Base-by-base conservation (phyloP, 92 coral and sea anemone genomes). In the Parazoanthus swiftii region DNA sequence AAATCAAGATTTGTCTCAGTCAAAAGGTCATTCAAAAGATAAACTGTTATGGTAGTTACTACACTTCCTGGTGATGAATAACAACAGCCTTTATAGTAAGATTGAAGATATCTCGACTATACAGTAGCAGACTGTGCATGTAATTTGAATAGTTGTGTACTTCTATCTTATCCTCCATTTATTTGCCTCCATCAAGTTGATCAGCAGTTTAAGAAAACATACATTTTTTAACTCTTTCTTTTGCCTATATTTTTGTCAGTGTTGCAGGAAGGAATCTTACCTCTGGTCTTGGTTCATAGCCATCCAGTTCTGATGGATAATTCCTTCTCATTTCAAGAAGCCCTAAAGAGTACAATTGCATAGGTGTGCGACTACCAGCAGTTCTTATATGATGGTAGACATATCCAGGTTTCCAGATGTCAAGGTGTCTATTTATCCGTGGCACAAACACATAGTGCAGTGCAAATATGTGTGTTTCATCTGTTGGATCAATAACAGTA, bases 271-370 rank as follows among this genome's bases (percentile, higher is more conserved):
- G 33, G 33, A 29, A 29, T 29, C 66, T 23, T 79, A 79, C 82
- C 67, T 79, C 82, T 43, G 36, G 3, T 50, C 66, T 79, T 46
- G 82, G 66, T 79, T 79, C 82, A 79, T 43, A 79, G 37, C 14
- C 42, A 20, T 79, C 68, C 23, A 21, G 18, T 79, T 20, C 82
- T 79, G 82, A 7, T 6, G 38, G 36, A 23, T 79, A 35, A 79
- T 35, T 35, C 43, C 84, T 82, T 74, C 90, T 90, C 74, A 79
- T 65, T 58, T 86, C 71, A 11, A 92, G 89, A 35, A 92, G 89
- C 33, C 92, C 95, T 37, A 90, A 81, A 85, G 90, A 90, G 79
- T 85, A 93, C 79, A 93, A 68, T 43, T 91, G 93, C 89, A 86
- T 90, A 29, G 92, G 92, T 50, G 90, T 85, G 81, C 67, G 81